Conservation (phyloP, 2,113 vertebrate genomes). For the Ceratotherium simum region DNA sequence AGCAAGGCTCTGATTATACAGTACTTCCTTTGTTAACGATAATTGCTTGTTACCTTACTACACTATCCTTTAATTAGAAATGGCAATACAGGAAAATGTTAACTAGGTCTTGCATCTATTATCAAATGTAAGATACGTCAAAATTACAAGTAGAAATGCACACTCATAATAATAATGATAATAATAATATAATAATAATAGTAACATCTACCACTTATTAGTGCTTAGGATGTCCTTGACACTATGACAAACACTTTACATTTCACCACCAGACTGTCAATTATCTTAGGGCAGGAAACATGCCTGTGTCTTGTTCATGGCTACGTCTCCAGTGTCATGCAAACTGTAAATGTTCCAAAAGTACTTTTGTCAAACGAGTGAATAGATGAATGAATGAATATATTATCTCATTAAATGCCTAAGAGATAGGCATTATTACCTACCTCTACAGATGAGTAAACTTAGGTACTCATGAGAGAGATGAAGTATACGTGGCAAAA, state of each 20-base stretch:
- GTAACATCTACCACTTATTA: slow-evolving; percentile 70
- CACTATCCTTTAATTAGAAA: slow-evolving; percentile 79
- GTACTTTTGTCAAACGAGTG: slow-evolving; percentile 45
- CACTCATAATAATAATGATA: slow-evolving; percentile 68
- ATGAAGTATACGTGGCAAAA: neutral
- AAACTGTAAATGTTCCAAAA: slow-evolving; percentile 68
- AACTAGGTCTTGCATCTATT: slow-evolving; percentile 69
- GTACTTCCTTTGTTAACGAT: slow-evolving; percentile 76
- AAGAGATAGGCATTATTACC: slow-evolving; percentile 8
- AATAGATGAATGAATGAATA: slow-evolving; percentile 50
- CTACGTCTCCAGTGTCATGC: neutral
- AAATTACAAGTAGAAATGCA: slow-evolving; percentile 73
- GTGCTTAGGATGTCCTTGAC: slow-evolving; percentile 54
- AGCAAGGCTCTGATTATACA: slow-evolving; percentile 77
- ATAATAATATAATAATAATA: slow-evolving; percentile 65
- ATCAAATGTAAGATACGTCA: slow-evolving; percentile 76
- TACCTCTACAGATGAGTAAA: slow-evolving; percentile 48
- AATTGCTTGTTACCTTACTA: slow-evolving; percentile 78
- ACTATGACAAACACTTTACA: slow-evolving; percentile 57
- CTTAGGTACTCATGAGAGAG: neutral
- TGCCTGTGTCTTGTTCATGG: neutral
- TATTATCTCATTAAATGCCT: slow-evolving; percentile 39
- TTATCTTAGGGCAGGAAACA: slow-evolving; percentile 23
- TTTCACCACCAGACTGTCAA: slow-evolving; percentile 39
- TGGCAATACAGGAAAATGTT: slow-evolving; percentile 76